Evolutionary conservation across 1,140 invertebrate species (phyloP), one percentile per base, ranked within the genome.

Genomic region (Polypedilum pembai): DNA sequence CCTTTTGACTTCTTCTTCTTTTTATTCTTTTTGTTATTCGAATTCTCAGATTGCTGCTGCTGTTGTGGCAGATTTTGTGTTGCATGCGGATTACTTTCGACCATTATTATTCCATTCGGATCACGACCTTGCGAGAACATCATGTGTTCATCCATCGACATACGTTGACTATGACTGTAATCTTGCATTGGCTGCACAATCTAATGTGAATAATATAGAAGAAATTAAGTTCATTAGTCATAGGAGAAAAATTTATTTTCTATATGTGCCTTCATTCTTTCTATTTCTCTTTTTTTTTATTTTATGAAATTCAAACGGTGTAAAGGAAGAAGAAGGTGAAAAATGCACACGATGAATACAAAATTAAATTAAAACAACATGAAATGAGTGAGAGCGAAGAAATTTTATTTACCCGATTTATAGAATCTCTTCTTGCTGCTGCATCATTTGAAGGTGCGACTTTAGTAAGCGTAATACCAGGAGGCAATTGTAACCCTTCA

Each of bases 391-490:
- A n/a, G n/a, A n/a, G n/a, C n/a, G n/a, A n/a, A n/a, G n/a, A n/a
- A n/a, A n/a, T 73, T 20, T 24, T 63, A 15, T 79, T 78, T 0
- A 82, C 76, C 41, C 79, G 76, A 0, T 78, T 77, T 24, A 82
- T 82, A 40, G 81, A 81, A 45, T 82, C 81, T 18, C 78, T 79
- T 75, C 81, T 82, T 56, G 79, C 77, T 41, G 80, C 79, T 63
- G 79, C 80, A 20, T 80, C 85, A 75, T 84, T 83, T 8, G 66
- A 77, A 0, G 86, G 85, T 78, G 92, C 90, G 0, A 94, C 91
- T 77, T 92, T 89, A 0, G 92, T 94, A 63, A 94, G 88, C 2
- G 92, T 93, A 24, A 94, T 94, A 7, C 91, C 92, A 7, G 91
- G 91, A 1, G 92, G 92, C 75, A 94, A 81, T 66, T 87, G 87